Conservation (phyloP, 2,113 vertebrate species). For the Hyperopisus bebe region DNA sequence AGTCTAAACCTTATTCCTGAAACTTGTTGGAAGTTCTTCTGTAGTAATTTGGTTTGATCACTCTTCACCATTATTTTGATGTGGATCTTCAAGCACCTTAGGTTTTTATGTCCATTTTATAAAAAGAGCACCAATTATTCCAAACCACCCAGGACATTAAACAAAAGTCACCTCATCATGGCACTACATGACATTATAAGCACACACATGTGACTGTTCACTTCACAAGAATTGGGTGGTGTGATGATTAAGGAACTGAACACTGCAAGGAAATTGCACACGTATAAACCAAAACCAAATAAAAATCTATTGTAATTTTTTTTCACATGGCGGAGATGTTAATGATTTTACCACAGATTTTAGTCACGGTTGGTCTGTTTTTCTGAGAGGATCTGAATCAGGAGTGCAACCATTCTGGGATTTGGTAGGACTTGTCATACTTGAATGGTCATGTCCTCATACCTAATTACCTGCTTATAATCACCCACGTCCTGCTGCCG, state of each 20-base stretch:
- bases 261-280: neutral
- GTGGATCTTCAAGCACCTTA: neutral
- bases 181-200: neutral
- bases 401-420: neutral
- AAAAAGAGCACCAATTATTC: neutral
- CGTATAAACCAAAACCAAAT: neutral
- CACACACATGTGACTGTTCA: neutral
- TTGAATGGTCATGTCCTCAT: neutral
- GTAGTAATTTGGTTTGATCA: neutral
- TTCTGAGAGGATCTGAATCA: neutral
- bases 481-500: neutral
- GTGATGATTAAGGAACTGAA: neutral
- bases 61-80: neutral
- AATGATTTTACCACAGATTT: neutral
- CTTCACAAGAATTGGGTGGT: neutral
- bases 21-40: neutral
- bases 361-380: neutral
- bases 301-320: neutral
- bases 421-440: constrained; percentile 14
- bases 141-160: neutral
- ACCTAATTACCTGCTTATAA: neutral
- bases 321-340: neutral
- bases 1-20: neutral
- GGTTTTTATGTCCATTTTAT: neutral
- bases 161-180: neutral